These are phyloP conservation scores for Zeus faber DNA, from an alignment of 2,113 vertebrate species.

Conservation along the genomic window DNA sequence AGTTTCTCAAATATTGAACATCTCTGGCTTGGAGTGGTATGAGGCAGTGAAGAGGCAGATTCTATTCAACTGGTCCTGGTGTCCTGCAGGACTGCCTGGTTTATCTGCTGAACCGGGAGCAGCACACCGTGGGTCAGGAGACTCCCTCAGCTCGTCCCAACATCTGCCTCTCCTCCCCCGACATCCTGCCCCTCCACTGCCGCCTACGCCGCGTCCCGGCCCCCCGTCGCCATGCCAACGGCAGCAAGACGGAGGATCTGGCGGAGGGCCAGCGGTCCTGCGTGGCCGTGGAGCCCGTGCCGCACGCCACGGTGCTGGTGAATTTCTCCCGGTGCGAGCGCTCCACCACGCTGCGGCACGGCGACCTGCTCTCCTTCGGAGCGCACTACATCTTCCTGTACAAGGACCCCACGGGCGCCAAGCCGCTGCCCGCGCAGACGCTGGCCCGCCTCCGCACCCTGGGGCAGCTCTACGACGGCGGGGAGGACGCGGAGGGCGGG, in stretches of 20 bases:
- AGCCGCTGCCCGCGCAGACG: conserved; percentile 81
- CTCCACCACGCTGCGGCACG: conserved; percentile 81
- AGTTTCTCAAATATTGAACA: too few relatives aligned
- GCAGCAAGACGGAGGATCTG: conserved; percentile 44
- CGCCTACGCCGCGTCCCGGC: conserved; percentile 61
- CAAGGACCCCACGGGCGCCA: conserved; percentile 86
- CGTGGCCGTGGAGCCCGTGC: conserved; percentile 76
- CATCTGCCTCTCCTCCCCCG: conserved; percentile 91
- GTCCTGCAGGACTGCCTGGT: conserved; percentile 88
- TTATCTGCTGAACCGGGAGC: conserved; percentile 88
- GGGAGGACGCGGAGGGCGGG: conserved; percentile 49
- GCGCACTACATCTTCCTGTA: conserved; percentile 93
- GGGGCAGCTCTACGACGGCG: conserved; percentile 59
- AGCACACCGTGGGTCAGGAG: conserved; percentile 91
- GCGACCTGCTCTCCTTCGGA: conserved; percentile 91
- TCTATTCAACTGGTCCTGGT: too few relatives aligned
- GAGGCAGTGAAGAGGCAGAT: too few relatives aligned
- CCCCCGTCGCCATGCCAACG: conserved; percentile 43
- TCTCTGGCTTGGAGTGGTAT: too few relatives aligned
- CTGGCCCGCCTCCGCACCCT: conserved; percentile 79
- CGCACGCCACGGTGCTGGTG: conserved; percentile 77
- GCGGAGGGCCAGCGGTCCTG: conserved; percentile 59
- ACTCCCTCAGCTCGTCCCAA: conserved; percentile 89
- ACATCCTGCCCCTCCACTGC: conserved; percentile 94
- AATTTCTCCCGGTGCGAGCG: conserved; percentile 85